Base-by-base conservation (phyloP, 1,140 invertebrate species). In the Psix sp. region DNA sequence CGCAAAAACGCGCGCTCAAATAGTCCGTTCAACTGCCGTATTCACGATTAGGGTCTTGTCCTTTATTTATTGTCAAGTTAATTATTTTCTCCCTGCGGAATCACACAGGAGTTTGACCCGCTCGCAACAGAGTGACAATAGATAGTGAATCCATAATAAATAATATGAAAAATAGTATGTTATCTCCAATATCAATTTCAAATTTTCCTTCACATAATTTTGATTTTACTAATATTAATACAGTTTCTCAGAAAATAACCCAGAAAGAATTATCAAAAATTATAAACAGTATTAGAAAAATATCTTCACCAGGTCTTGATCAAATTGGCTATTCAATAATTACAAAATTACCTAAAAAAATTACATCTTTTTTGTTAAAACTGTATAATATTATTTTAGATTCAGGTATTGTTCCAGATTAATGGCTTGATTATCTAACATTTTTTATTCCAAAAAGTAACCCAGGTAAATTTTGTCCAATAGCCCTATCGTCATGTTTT, bases 321-420 rank as follows among this genome's bases (percentile, higher is more conserved):
- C 42, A 45, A 5, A 45, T 45, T n/a, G 21, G n/a, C n/a, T 45
- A 45, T 31, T n/a, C 5, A 3, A 16, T 29, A 0, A 18, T 45
- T 29, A 29, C 26, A 16, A 15, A 45, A 9, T 5, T 45, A 5
- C 42, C 42, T 0, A 0, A 29, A 1, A 3, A 15, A 16, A 1
- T 9, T 5, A 9, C n/a, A 3, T 6, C 0, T 6, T 2, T 46
- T 0, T 29, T 46, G 10, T 14, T 33, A 1, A 20, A 31, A n/a
- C 18, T 46, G 2, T 46, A n/a, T 21, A 46, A 46, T 14, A 11
- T 1, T 11, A 14, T 46, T 5, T n/a, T 46, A 13, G 0, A 1
- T 4, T 16, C 43, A 0, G 43, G 26, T 10, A 18, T 16, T 0
- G 2, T 46, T 2, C 26, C 43, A 0, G 0, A 7, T 14, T 10